These are phyloP conservation scores for Lepisosteus oculatus DNA, from an alignment of 2,113 vertebrate genomes.

Conservation along the genomic window DNA sequence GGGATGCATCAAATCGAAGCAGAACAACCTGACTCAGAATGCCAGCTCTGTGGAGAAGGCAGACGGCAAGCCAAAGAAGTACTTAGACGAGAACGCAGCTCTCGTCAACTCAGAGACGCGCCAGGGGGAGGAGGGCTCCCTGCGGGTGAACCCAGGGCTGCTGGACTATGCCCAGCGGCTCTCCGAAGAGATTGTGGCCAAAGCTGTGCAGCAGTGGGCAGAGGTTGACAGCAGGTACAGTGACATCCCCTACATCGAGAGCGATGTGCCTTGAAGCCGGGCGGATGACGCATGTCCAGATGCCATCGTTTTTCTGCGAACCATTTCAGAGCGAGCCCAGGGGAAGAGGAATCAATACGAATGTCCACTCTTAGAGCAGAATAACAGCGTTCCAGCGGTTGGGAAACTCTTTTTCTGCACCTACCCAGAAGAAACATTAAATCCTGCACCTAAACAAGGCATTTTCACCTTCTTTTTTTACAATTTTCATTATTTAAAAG, in stretches of 20 bases:
- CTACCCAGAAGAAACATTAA: background rate
- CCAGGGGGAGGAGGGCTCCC: slow-evolving; percentile 26
- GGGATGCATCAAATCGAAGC: slow-evolving; percentile 80
- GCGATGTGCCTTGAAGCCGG: slow-evolving; percentile 70
- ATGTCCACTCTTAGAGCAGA: background rate
- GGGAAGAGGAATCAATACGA: background rate
- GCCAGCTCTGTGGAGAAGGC: slow-evolving; percentile 35
- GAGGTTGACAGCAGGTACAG: slow-evolving; percentile 81
- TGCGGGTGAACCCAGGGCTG: slow-evolving; percentile 53
- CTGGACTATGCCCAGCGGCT: slow-evolving; percentile 83
- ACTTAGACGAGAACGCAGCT: slow-evolving; percentile 40
- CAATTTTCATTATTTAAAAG: too few relatives aligned
- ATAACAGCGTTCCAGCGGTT: background rate
- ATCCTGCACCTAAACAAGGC: too few relatives aligned
- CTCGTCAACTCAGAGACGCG: slow-evolving; percentile 45
- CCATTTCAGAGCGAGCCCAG: background rate
- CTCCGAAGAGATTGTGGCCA: slow-evolving; percentile 80
- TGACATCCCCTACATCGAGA: slow-evolving; percentile 94
- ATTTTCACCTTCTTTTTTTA: background rate
- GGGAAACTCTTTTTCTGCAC: background rate
- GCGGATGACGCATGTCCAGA: background rate
- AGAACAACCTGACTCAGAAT: slow-evolving; percentile 47
- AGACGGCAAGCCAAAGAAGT: slow-evolving; percentile 6
- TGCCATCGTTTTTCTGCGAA: background rate
- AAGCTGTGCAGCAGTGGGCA: slow-evolving; percentile 86